Evolutionary conservation across 2,888 invertebrate species (phyloP).

Genomic region (Byasa hedistus): DNA sequence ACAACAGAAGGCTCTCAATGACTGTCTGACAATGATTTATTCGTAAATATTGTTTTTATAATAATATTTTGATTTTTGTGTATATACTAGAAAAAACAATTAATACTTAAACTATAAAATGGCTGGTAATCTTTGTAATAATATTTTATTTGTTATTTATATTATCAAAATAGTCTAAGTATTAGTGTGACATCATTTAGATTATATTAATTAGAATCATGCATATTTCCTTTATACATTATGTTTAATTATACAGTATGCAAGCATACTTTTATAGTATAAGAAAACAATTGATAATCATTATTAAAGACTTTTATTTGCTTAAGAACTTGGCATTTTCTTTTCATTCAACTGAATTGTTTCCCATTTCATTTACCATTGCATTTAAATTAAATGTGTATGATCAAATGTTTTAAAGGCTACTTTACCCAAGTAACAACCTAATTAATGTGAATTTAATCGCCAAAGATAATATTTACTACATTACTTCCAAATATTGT

Average conservation of each 20-base stretch:
- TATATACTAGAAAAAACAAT: too few species aligned
- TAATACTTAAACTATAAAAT: neutral
- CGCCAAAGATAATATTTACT: neutral
- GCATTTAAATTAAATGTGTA: too few species aligned
- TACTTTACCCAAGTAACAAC: too few species aligned
- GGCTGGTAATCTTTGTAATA: too few species aligned
- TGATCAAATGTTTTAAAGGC: too few species aligned
- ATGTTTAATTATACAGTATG: neutral
- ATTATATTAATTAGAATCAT: neutral
- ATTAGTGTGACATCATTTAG: neutral
- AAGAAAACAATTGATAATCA: neutral
- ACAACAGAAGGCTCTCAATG: neutral
- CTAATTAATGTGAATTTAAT: neutral
- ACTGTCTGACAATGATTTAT: neutral
- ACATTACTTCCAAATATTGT: neutral
- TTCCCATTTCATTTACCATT: too few species aligned
- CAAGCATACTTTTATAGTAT: neutral
- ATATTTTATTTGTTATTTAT: too few species aligned
- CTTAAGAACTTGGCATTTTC: too few species aligned
- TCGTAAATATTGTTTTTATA: too few species aligned
- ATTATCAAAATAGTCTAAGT: neutral
- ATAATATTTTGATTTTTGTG: too few species aligned
- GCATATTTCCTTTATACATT: neutral
- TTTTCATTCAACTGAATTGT: too few species aligned
- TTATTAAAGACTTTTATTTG: neutral